phyloP scores from a whole-genome alignment of 2,888 invertebrate species.

The Drosophila heteroneura region DNA sequence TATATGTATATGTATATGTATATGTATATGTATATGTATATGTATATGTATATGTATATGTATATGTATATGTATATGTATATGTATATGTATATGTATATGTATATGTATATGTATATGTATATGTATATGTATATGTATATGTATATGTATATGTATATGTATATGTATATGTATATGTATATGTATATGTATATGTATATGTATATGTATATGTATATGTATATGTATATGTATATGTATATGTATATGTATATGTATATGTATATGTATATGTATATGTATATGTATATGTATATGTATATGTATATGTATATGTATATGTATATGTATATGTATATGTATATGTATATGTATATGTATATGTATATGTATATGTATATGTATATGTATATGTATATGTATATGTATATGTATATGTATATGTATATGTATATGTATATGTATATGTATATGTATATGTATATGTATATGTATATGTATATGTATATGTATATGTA shows the following conservation, averaged over 20 bases:
- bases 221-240: not conserved
- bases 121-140: not conserved
- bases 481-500: not conserved
- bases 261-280: not conserved
- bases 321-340: not conserved
- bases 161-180: not conserved
- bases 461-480: not conserved
- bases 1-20: not conserved
- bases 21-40: not conserved
- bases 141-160: not conserved
- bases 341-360: not conserved
- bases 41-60: not conserved
- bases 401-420: not conserved
- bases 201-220: not conserved
- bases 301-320: not conserved
- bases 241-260: not conserved
- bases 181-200: slow-evolving; percentile 1
- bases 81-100: not conserved
- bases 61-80: not conserved
- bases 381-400: not conserved
- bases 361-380: not conserved
- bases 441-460: not conserved
- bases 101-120: not conserved
- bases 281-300: not conserved
- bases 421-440: not conserved